Conservation (phyloP, 2,888 invertebrate species). For the Zaprionus obscuricornis region DNA sequence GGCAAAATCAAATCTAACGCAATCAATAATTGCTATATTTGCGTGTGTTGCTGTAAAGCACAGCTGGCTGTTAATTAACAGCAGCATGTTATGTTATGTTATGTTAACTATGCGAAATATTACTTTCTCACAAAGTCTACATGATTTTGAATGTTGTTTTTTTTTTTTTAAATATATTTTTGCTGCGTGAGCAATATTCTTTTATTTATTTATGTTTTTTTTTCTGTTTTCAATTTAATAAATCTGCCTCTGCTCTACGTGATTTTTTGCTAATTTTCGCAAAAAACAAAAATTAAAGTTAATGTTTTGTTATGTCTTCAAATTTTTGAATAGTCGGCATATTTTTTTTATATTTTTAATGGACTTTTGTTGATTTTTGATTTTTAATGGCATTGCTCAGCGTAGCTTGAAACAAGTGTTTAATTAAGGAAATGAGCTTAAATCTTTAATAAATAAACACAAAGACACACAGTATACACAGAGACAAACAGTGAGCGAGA, state of each 20-base stretch:
- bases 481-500: too few relatives aligned
- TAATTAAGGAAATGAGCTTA: constrained; percentile 75
- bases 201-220: neutral
- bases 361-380: constrained; percentile 13
- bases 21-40: neutral
- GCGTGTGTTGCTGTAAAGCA: neutral
- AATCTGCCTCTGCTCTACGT: constrained; percentile 15
- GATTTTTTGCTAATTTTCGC: constrained; percentile 32
- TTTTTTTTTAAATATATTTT: neutral
- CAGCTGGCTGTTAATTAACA: constrained; percentile 13
- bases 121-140: too few relatives aligned
- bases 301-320: constrained; percentile 13
- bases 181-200: neutral
- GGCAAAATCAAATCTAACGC: neutral
- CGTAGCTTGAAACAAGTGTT: constrained; percentile 74
- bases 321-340: constrained; percentile 25
- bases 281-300: too few relatives aligned
- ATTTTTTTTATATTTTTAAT: constrained; percentile 22
- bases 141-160: too few relatives aligned
- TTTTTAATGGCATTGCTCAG: constrained; percentile 51
- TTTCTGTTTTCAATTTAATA: neutral
- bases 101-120: too few relatives aligned
- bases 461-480: constrained; percentile 10
- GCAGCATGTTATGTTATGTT: constrained; percentile 1
- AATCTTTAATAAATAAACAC: constrained; percentile 51